Evolutionary conservation across 35 echinoderm and acorn worm genomes (phyloP), one percentile per base, ranked within the genome.

Genomic region (Eucidaris tribuloides): DNA sequence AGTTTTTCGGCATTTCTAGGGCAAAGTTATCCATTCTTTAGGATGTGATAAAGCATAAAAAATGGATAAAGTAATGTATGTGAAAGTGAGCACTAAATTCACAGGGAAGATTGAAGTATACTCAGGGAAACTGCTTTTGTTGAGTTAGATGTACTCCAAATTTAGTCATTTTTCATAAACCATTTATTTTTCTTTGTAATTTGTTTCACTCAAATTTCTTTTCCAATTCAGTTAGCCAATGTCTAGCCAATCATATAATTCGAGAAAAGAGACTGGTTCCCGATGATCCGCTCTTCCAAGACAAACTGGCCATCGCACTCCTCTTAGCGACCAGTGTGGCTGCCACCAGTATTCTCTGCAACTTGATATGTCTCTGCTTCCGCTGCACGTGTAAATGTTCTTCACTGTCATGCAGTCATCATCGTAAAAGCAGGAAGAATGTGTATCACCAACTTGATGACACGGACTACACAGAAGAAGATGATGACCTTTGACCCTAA

Each of bases 301-400:
- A 97, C 28, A n/a, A 77, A 18, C 87, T 84, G 23, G 82, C 79
- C 33, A 63, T 97, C 30, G 68, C 35, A 14, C 83, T 58, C 39
- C 23, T 89, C 22, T 24, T 81, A 24, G 45, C 87, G 13, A 41
- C 45, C 34, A 35, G 42, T 22, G 34, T 97, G 3, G 77, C 84
- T 2, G 46, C 70, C 42, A 29, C 81, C 2, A 96, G 93, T 58
- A 58, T 96, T 20, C 57, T 96, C 22, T 84, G 84, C 81, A 97
- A 97, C 89, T 42, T 97, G 3, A 23, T 85, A 35, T 86, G 91
- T 3, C 29, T 92, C 17, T 97, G 89, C 64, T 89, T 88, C 56
- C 85, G 84, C 43, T 97, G 94, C 58, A 43, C 89, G 4, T 97
- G 89, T 40, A 74, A 23, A 22, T 74, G 68, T 40, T 15, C 68